Evolutionary conservation across 2,113 vertebrate genomes (phyloP).

Genomic region (Accipiter virgatus): DNA sequence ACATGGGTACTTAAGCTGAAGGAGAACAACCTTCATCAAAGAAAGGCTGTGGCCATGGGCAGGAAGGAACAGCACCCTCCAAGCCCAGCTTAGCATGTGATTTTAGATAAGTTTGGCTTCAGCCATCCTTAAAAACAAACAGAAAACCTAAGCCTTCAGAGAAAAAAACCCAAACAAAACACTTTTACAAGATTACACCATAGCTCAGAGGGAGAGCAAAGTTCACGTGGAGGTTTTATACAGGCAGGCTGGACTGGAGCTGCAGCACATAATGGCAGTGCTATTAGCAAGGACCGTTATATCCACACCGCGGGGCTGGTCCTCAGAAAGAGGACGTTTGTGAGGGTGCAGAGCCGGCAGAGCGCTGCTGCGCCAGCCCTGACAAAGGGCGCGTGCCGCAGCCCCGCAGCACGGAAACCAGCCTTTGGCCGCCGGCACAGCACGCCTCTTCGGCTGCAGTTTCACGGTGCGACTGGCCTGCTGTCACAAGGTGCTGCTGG

Average conservation of each 20-base stretch:
- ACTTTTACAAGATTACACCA: background rate
- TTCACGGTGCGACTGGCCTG: accelerated
- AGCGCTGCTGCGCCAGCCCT: accelerated
- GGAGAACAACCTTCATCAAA: background rate
- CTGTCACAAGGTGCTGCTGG: accelerated
- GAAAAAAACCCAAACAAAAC: background rate
- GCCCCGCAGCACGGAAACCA: background rate
- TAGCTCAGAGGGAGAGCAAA: background rate
- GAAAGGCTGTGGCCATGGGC: background rate
- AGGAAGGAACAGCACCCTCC: background rate
- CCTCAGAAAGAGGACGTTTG: too few species aligned
- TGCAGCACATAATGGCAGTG: background rate
- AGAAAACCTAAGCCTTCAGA: background rate
- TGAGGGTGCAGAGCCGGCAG: accelerated
- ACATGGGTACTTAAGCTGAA: background rate
- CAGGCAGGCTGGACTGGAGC: background rate
- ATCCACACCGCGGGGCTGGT: accelerated
- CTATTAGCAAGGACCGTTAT: background rate
- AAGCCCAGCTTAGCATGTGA: background rate
- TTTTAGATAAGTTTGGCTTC: background rate
- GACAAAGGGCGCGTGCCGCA: accelerated
- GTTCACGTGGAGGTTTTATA: background rate
- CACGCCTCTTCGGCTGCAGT: accelerated
- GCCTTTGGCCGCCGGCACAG: accelerated
- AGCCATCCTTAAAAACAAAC: background rate